These are phyloP conservation scores for Trachemys scripta DNA, from an alignment of 2,113 vertebrate genomes.

Conservation along the genomic window DNA sequence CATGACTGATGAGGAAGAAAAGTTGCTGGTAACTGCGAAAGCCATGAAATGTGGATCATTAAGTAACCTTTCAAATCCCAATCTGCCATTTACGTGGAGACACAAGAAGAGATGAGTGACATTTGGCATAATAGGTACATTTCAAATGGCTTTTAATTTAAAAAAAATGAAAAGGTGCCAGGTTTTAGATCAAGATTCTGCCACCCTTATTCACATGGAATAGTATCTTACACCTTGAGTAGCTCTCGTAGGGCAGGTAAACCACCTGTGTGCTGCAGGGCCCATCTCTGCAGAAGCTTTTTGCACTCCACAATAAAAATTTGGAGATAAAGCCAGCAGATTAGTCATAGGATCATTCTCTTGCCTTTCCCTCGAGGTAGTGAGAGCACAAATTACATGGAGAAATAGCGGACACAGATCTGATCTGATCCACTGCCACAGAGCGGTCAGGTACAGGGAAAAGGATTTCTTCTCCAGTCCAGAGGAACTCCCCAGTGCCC, in stretches of 20 bases:
- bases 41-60: neutral
- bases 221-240: neutral
- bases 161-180: neutral
- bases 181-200: neutral
- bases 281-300: neutral
- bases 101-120: neutral
- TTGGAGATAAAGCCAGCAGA: neutral
- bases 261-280: neutral
- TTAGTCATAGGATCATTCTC: neutral
- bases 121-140: neutral
- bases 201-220: neutral
- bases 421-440: neutral
- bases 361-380: neutral
- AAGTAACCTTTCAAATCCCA: neutral
- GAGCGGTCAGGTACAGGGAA: neutral
- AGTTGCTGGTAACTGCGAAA: neutral
- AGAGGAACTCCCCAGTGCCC: neutral
- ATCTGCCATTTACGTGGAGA: neutral
- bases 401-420: neutral
- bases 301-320: neutral
- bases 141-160: neutral
- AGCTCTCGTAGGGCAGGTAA: neutral
- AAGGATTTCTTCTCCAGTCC: neutral
- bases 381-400: neutral
- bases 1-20: neutral